phyloP scores from a whole-genome alignment of 2,797 vertebrate species.

The Glyptemys insculpta region DNA sequence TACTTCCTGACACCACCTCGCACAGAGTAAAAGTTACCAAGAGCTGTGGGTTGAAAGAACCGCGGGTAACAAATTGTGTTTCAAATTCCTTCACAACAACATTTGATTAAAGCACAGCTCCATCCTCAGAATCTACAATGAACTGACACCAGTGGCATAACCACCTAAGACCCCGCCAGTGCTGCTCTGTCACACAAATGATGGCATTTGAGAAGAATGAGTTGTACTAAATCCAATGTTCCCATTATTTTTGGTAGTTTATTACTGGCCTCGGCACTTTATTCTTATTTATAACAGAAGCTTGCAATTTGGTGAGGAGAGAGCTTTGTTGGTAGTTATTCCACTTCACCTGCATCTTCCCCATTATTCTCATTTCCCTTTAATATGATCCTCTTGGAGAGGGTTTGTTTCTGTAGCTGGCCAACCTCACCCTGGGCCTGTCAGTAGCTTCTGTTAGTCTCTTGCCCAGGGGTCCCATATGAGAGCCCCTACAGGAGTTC shows the following conservation, averaged over 20 bases:
- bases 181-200: neutral
- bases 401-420: neutral
- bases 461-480: neutral
- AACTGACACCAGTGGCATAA: neutral
- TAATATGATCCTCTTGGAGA: neutral
- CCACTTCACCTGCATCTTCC: fast-evolving
- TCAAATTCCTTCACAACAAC: neutral
- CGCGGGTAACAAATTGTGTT: neutral
- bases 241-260: neutral
- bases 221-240: neutral
- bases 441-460: neutral
- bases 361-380: fast-evolving
- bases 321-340: neutral
- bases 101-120: neutral
- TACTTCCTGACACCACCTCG: too few species aligned
- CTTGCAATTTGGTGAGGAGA: neutral
- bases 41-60: too few species aligned
- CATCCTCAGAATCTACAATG: neutral
- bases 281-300: neutral
- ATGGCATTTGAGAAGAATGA: neutral
- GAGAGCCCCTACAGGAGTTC: too few species aligned
- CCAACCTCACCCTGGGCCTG: too few species aligned
- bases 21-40: too few species aligned
- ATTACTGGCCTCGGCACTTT: neutral
- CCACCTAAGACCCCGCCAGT: neutral